These are phyloP conservation scores for Okapia johnstoni DNA, from an alignment of 2,113 vertebrate species.

Conservation along the genomic window DNA sequence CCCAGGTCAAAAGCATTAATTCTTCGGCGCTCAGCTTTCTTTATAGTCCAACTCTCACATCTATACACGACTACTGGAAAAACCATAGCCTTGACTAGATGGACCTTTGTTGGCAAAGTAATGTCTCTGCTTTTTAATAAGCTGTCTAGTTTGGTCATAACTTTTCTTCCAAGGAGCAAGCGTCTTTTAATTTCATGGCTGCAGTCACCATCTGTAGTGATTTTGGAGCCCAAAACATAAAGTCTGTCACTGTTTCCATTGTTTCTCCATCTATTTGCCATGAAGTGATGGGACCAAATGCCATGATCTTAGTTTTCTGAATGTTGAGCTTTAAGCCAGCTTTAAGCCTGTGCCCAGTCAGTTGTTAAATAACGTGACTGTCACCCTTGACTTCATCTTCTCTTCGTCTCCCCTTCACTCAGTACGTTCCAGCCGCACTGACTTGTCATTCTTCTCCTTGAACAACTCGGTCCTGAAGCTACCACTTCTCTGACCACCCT, in stretches of 20 bases:
- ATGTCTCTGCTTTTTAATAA: not conserved
- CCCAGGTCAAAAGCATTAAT: not conserved
- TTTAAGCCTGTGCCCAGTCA: not conserved
- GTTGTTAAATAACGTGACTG: not conserved
- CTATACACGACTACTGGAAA: not conserved
- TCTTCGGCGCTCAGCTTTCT: not conserved
- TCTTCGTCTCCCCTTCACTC: fast-evolving
- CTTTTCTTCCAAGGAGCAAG: not conserved
- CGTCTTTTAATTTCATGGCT: not conserved
- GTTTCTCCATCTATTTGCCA: not conserved
- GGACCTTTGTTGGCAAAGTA: not conserved
- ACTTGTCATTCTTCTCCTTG: not conserved
- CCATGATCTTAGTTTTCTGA: not conserved
- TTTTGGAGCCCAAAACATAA: not conserved
- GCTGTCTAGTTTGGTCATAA: not conserved
- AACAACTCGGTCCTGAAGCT: not conserved
- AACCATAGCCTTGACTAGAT: not conserved
- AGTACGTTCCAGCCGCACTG: not conserved
- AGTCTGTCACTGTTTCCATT: not conserved
- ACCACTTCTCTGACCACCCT: fast-evolving
- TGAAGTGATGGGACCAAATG: not conserved
- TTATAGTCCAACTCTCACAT: not conserved
- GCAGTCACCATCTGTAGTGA: not conserved
- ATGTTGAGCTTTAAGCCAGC: not conserved
- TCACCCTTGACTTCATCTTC: not conserved